These are phyloP conservation scores for Solenodon paradoxus DNA, from an alignment of 2,113 vertebrate species.

Conservation along the genomic window DNA sequence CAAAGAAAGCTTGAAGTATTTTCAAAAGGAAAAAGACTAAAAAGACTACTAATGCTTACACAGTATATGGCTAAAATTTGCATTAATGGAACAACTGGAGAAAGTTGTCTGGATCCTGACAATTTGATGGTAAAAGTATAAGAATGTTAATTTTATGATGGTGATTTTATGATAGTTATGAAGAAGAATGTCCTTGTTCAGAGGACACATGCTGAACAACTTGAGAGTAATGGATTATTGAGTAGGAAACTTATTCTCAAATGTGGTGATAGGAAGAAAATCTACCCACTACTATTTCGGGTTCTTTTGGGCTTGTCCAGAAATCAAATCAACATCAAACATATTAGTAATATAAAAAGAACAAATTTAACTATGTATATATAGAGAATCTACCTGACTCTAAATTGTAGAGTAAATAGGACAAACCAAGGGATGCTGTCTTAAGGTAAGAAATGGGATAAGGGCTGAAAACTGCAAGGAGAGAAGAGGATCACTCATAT, in stretches of 20 bases:
- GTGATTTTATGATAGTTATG: not conserved
- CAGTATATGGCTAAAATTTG: no score
- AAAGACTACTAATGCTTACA: not conserved
- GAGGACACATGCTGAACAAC: not conserved
- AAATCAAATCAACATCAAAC: not conserved
- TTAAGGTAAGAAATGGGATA: no score
- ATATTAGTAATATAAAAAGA: not conserved
- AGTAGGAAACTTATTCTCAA: not conserved
- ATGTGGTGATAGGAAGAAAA: not conserved
- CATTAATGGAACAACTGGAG: not conserved
- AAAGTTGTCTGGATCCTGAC: not conserved
- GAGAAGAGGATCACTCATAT: no score
- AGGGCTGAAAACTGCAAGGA: no score
- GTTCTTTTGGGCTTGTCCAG: no score
- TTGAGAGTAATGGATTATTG: not conserved
- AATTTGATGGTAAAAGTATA: not conserved
- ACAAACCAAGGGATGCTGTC: no score
- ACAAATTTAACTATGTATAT: not conserved
- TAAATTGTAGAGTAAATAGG: not conserved
- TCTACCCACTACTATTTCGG: not conserved
- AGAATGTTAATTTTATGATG: not conserved
- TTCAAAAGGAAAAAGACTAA: not conserved
- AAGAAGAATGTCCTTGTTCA: not conserved
- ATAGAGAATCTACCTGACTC: not conserved
- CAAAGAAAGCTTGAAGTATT: not conserved